Base-by-base conservation (phyloP, 2,888 invertebrate genomes). In the Pyrgus malvae region DNA sequence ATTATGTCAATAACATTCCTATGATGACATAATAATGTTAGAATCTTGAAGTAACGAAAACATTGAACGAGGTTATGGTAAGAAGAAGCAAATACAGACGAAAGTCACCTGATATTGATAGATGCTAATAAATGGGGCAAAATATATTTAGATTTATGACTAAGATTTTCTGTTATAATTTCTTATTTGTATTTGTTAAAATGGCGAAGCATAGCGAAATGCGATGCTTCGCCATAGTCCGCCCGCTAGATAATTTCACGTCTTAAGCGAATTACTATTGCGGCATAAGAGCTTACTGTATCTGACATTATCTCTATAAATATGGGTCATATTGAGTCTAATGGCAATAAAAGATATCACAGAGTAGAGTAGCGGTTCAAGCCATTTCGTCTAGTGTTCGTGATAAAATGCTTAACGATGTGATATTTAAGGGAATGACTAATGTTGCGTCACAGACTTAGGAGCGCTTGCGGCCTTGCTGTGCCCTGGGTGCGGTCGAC, bases 401-500 rank as follows among this genome's bases (percentile, higher is more conserved):
- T 55, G 37, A 55, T 48, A 48, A 54, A 40, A 29, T 40, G 40
- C 7, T 37, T 60, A 50, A 53, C 31, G 38, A 51, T 37, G 57
- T 60, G 44, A 63, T 56, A 63, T 56, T 45, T 59, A 45, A 42
- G 54, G 62, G 64, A 61, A 63, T 59, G 64, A 66, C 64, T 57
- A 61, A 57, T 38, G 58, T 70, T 65, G 58, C 69, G 69, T 72
- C 70, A 69, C 58, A 59, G 48, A 57, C 56, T 58, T 60, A 57
- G 55, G 49, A 60, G 61, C 58, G 60, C 62, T 62, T 57, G 59
- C 65, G 67, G 70, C 70, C 70, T 73, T 65, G 67, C 58, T 40
- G 58, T 29, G 58, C 56, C 58, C 57, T 54, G 71, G 72, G 77
- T 64, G 77, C 65, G 74, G 73, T 64, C 64, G 55, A 59, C 59